phyloP scores from a whole-genome alignment of 2,888 invertebrate species.

The Drosophila hamatofila region DNA sequence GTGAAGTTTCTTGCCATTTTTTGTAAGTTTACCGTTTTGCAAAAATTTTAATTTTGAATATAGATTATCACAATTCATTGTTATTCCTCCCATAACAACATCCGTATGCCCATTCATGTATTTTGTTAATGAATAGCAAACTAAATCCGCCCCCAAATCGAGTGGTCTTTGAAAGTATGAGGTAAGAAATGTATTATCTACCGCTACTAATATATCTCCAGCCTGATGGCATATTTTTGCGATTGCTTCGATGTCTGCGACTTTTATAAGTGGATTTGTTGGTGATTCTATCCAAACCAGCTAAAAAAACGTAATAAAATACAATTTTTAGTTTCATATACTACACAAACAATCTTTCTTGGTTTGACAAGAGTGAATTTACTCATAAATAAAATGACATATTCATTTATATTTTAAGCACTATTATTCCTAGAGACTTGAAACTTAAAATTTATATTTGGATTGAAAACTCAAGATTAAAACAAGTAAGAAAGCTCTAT shows the following conservation, averaged over 20 bases:
- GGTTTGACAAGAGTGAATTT: too few species aligned
- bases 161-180: constrained; percentile 96
- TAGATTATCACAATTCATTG: constrained; percentile 90
- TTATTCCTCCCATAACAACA: constrained; percentile 96
- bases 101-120: constrained; percentile 99
- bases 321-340: not conserved
- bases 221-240: constrained; percentile 87
- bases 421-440: too few species aligned
- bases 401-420: too few species aligned
- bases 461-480: too few species aligned
- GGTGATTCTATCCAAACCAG: constrained; percentile 97
- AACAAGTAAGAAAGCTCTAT: too few species aligned
- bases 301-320: constrained; percentile 83
- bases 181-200: constrained; percentile 97
- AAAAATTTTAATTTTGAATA: constrained; percentile 91
- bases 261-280: constrained; percentile 96
- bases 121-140: constrained; percentile 96
- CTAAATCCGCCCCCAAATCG: constrained; percentile 95
- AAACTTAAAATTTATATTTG: too few species aligned
- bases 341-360: too few species aligned
- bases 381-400: too few species aligned
- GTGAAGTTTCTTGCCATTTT: not conserved
- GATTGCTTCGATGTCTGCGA: constrained; percentile 93
- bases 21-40: constrained; percentile 92
- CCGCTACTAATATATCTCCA: constrained; percentile 88